Evolutionary conservation across 2,888 invertebrate species (phyloP).

Genomic region (Philopedon plagiatum): DNA sequence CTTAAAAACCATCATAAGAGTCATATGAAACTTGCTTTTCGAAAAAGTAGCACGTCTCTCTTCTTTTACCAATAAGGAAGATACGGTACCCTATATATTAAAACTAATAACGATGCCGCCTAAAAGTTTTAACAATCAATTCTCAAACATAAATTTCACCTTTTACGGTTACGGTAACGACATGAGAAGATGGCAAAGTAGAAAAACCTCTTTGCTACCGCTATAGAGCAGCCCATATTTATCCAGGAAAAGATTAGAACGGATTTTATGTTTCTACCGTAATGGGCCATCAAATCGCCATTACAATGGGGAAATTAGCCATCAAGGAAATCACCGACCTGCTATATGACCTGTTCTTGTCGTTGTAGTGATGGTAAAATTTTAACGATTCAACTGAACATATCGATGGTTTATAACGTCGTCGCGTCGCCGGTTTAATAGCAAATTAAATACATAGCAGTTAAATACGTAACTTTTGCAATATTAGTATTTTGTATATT

Average conservation of each 20-base stretch:
- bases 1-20: too few species aligned
- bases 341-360: constrained; percentile 24
- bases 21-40: too few species aligned
- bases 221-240: not conserved
- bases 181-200: constrained; percentile 16
- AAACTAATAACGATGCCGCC: not conserved
- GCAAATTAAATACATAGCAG: not conserved
- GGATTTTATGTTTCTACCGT: constrained; percentile 26
- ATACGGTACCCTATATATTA: not conserved
- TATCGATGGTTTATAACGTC: not conserved
- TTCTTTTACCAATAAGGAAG: too few species aligned
- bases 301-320: constrained; percentile 39
- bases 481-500: not conserved
- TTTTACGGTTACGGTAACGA: constrained; percentile 31
- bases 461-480: not conserved
- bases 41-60: too few species aligned
- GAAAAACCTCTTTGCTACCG: constrained; percentile 7
- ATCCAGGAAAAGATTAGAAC: constrained; percentile 36
- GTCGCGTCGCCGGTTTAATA: not conserved
- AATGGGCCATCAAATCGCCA: constrained; percentile 42
- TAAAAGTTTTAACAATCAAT: constrained; percentile 2
- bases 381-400: constrained; percentile 4
- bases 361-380: constrained; percentile 21
- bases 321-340: constrained; percentile 19
- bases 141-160: constrained; percentile 1